Percentiles rank a stretch among this genome's conserved stretches.
Evolutionary conservation across 2,888 invertebrate species (phyloP).

Genomic region (Caenorhabditis sp.): DNA sequence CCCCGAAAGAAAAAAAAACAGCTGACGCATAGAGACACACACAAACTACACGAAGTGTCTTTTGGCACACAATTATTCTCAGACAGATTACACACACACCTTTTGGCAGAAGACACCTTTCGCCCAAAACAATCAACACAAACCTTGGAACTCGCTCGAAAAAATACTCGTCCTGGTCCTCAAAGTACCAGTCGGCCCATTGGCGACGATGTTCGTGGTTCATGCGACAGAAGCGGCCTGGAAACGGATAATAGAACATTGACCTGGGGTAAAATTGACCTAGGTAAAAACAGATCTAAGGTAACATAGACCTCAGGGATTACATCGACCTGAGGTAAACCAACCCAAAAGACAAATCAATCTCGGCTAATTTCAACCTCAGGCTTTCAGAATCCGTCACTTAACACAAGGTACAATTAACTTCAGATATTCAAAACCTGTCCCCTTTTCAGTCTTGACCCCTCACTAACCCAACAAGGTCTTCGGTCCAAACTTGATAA

Average conservation of each 20-base stretch:
- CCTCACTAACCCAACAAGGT: conserved; percentile 70
- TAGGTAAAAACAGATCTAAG: too few relatives aligned
- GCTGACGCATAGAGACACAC: conserved; percentile 21
- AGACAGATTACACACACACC: conserved; percentile 8
- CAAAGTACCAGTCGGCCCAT: conserved; percentile 82
- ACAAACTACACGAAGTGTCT: conserved; percentile 36
- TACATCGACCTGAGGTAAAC: too few relatives aligned
- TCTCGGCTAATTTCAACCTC: too few relatives aligned
- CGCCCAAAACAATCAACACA: background rate
- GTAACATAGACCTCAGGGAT: too few relatives aligned
- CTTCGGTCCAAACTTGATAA: conserved; percentile 80
- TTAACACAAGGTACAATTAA: too few relatives aligned
- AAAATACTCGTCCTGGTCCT: conserved; percentile 81
- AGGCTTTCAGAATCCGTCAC: too few relatives aligned
- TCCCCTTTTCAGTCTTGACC: too few relatives aligned
- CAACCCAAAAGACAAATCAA: too few relatives aligned
- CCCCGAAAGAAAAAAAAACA: conserved; percentile 20
- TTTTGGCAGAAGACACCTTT: background rate
- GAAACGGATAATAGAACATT: conserved; percentile 7
- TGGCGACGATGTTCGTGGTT: conserved; percentile 81
- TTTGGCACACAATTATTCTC: background rate
- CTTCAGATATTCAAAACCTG: too few relatives aligned
- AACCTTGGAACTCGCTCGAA: conserved; percentile 82
- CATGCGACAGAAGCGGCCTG: conserved; percentile 79
- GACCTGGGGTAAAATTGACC: too few relatives aligned